Evolutionary conservation across 2,797 vertebrate genomes (phyloP), one percentile per base, ranked within the genome.

Genomic region (Myripristis jacobus): DNA sequence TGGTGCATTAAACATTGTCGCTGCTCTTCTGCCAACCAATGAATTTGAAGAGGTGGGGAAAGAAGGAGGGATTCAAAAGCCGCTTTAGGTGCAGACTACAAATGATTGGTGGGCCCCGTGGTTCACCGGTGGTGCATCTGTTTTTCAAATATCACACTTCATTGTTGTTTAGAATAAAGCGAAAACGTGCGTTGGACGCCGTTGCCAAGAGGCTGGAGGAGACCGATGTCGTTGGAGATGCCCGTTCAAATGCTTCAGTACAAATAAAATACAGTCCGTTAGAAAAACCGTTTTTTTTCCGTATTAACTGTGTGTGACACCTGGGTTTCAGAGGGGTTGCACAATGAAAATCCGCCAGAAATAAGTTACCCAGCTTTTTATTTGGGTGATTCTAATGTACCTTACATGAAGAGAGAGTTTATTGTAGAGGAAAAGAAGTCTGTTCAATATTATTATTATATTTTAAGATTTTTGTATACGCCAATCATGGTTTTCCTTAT

Each of bases 1-100:
- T 95, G 96, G 96, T 94, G 97, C 95, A 95, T 98, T 98, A 97
- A 98, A 97, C 96, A 95, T 95, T 94, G 95, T 96, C 95, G 95
- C 96, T 93, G 88, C 95, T 95, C 95, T 92, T 79, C 80, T 27
- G 92, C 93, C 95, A 96, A 93, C 97, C 97, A 98, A 97, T 98
- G 81, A 48, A 61, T 70, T 70, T 79, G 31, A 77, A 75, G 86
- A 87, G 87, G 73, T 62, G 76, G 82, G 83, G 41, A 65, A 74
- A 85, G 84, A 68, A 94, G 96, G 84, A 94, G 92, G 88, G 92
- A 80, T 82, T 76, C 76, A 79, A 81, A 75, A 75, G 81, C 69
- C 84, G 83, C 86, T 79, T 71, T 54, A 79, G 81, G 80, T 75
- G 31, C 82, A 78, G 88, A 83, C 90, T 88, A 82, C 88, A 88